Base-by-base conservation (phyloP, 2,888 invertebrate genomes). In the Adelognathus sp. region DNA sequence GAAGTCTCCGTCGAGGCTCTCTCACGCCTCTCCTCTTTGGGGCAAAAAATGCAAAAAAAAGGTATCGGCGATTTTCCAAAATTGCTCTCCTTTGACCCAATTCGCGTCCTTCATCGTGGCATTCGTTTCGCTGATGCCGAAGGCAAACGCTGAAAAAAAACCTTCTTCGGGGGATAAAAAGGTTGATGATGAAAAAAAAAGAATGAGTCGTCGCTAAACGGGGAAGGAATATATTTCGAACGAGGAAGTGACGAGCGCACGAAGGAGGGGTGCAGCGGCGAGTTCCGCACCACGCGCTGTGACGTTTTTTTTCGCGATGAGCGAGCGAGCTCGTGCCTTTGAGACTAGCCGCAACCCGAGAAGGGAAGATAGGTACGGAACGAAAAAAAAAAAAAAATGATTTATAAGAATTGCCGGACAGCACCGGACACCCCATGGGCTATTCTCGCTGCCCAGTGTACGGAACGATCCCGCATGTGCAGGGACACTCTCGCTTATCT, bases 21-120 rank as follows among this genome's bases (percentile, higher is more conserved):
- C 73, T 77, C 77, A 77, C 73, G 77, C 77, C 77, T 73, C 77
- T 77, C 56, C 63, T 64, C 50, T 61, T 58, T 50, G 24, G 46
- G 29, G 11, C n/a, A 36, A 46, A 31, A 46, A 41, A 69, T 31
- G 29, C 14, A 16, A 36, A 46, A 31, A 46, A 41, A 69, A 33
- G 9, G 33, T 36, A 50, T 60, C 54, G 52, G 41, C 66, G 66
- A 74, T 54, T 63, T 31, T 31, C 29, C 11, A 50, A 44, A 69
- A 78, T 77, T 31, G 63, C 24, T 69, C 67, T 69, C 44, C 39
- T 70, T 58, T 71, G 75, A 75, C 71, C 79, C 75, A 61, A 39
- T 71, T 69, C 56, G 58, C 27, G 60, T 60, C 39, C 64, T 41
- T 75, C 74, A 31, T 66, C 39, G 39, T 18, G 31, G 31, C 36